Percentiles rank a stretch among this genome's conserved stretches.
Evolutionary conservation across 1,140 invertebrate species (phyloP).

Genomic region (Drosophila simulans): DNA sequence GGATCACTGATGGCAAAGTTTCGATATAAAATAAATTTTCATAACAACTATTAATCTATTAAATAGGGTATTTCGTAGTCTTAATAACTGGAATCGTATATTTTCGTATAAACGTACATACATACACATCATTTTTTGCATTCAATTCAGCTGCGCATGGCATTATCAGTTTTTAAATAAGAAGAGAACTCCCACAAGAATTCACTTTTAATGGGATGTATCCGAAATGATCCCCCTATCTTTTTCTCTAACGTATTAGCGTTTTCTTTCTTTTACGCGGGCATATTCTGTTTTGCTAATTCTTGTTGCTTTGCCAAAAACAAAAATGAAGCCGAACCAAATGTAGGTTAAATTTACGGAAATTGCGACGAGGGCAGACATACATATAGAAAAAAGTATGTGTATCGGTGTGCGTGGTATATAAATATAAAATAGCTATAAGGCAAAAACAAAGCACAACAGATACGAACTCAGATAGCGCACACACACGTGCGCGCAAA

Average conservation of each 20-base stretch:
- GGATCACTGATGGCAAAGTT: too few relatives aligned
- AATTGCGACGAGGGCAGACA: slow-evolving; percentile 60
- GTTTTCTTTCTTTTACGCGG: slow-evolving; percentile 1
- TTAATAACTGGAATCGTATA: too few relatives aligned
- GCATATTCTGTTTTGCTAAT: slow-evolving; percentile 43
- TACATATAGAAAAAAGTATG: slow-evolving; percentile 9
- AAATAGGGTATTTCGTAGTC: not conserved
- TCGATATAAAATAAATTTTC: not conserved
- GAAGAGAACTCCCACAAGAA: slow-evolving; percentile 14
- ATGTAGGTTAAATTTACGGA: slow-evolving; percentile 82
- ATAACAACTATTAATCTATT: too few relatives aligned
- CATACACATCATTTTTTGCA: not conserved
- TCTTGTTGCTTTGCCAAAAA: slow-evolving; percentile 44
- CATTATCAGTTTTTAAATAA: not conserved
- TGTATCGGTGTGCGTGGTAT: slow-evolving; percentile 32
- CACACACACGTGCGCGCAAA: slow-evolving; percentile 9
- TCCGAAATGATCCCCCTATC: slow-evolving; percentile 14
- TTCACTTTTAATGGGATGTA: slow-evolving; percentile 10
- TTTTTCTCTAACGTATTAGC: slow-evolving; percentile 1
- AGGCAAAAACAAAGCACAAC: slow-evolving; percentile 48
- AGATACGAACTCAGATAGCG: slow-evolving; percentile 75
- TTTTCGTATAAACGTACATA: too few relatives aligned
- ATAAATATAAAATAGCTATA: slow-evolving; percentile 64
- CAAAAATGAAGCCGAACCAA: slow-evolving; percentile 42
- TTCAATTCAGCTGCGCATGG: slow-evolving; percentile 55